phyloP scores from a whole-genome alignment of 2,113 vertebrate genomes.

The Cnemophilus loriae region DNA sequence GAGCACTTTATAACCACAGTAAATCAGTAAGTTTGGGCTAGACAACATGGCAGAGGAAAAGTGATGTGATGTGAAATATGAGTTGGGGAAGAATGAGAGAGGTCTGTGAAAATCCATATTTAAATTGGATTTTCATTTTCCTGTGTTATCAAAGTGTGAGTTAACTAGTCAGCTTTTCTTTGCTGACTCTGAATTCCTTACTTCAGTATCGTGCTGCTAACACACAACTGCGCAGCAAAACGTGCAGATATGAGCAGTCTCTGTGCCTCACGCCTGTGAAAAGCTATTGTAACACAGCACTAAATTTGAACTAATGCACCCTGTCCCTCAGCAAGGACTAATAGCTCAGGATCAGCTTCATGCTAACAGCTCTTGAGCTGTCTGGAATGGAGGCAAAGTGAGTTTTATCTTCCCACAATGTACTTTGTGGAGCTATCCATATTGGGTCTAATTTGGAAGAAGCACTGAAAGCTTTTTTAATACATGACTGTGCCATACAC shows the following conservation, averaged over 20 bases:
- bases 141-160: background rate
- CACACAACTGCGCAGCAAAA: background rate
- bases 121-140: background rate
- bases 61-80: background rate
- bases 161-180: background rate
- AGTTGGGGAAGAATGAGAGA: background rate
- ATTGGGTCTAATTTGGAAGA: background rate
- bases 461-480: background rate
- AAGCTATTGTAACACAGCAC: background rate
- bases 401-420: slow-evolving; percentile 12
- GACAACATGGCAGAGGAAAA: background rate
- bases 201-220: background rate
- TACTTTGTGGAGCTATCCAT: background rate
- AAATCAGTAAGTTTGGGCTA: background rate
- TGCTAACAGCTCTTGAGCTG: background rate
- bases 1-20: background rate
- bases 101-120: background rate
- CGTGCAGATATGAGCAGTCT: background rate
- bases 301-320: background rate
- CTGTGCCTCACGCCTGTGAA: background rate
- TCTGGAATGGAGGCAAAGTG: background rate
- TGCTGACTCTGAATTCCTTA: background rate
- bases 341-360: background rate
- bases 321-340: background rate
- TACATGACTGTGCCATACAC: background rate